Conservation (phyloP, 2,797 vertebrate species). For the Taeniopygia guttata region DNA sequence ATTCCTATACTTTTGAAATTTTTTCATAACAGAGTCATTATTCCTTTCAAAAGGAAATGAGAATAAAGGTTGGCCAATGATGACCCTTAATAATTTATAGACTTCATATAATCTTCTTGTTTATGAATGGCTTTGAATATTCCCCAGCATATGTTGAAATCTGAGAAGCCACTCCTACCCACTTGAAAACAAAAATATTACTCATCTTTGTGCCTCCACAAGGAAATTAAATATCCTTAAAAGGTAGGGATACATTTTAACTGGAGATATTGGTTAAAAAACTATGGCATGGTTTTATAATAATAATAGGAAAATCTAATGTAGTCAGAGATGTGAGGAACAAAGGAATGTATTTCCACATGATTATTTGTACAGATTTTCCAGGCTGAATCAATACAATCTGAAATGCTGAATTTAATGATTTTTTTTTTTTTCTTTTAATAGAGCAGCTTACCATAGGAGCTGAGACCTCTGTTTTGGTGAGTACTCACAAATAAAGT, state of each 20-base stretch:
- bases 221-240: neutral
- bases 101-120: neutral
- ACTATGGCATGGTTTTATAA: neutral
- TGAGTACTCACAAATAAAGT: neutral
- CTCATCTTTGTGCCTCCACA: neutral
- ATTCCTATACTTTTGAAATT: neutral
- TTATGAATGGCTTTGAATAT: neutral
- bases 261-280: neutral
- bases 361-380: neutral
- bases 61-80: neutral
- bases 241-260: neutral
- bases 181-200: neutral
- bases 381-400: neutral
- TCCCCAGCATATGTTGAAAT: neutral
- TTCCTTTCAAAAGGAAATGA: neutral
- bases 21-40: neutral
- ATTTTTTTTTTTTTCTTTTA: neutral
- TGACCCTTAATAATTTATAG: neutral
- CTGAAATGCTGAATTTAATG: fast-evolving
- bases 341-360: neutral
- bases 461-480: neutral
- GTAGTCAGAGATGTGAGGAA: neutral
- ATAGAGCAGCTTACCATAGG: neutral
- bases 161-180: neutral
- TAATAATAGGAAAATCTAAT: neutral